A percentile compares a stretch with the other conserved stretches of the same genome.
Evolutionary conservation across 1,140 invertebrate genomes (phyloP).

Genomic region (fruit fly (Drosophila melanogaster)): DNA sequence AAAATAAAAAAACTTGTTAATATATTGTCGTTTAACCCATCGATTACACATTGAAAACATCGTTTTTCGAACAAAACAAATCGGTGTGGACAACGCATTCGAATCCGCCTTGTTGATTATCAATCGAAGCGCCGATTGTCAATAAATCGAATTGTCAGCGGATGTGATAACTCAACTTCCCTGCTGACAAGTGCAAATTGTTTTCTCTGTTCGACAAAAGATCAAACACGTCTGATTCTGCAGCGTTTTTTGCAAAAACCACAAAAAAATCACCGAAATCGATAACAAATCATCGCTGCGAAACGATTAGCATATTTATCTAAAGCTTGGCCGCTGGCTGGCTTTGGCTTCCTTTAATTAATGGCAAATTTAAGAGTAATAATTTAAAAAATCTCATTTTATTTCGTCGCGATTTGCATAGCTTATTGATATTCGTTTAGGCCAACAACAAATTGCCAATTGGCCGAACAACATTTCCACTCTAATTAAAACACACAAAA

Average conservation of each 20-base stretch:
- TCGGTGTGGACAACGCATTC: constrained; percentile 1
- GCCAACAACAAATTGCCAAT: constrained; percentile 63
- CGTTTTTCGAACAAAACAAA: background rate
- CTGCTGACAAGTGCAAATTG: constrained; percentile 81
- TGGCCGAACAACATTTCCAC: constrained; percentile 51
- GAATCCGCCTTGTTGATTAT: constrained; percentile 13
- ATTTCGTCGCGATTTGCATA: constrained; percentile 60
- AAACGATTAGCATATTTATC: constrained; percentile 69
- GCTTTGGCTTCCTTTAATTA: constrained; percentile 71
- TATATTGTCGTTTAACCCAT: background rate
- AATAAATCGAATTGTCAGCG: constrained; percentile 26
- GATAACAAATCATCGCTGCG: constrained; percentile 64
- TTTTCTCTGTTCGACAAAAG: constrained; percentile 78
- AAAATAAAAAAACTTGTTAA: no score
- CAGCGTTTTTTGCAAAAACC: background rate
- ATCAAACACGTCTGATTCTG: constrained; percentile 66
- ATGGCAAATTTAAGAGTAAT: constrained; percentile 80
- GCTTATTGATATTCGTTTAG: constrained; percentile 68
- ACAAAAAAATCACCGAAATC: constrained; percentile 22
- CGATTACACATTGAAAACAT: constrained; percentile 1
- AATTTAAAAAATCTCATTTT: constrained; percentile 79
- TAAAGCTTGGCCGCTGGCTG: constrained; percentile 43
- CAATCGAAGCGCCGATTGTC: constrained; percentile 32
- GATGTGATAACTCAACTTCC: constrained; percentile 59
- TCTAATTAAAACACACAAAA: constrained; percentile 76